Conservation (phyloP, 2,888 invertebrate species). For the Xanthorhoe spadicearia region DNA sequence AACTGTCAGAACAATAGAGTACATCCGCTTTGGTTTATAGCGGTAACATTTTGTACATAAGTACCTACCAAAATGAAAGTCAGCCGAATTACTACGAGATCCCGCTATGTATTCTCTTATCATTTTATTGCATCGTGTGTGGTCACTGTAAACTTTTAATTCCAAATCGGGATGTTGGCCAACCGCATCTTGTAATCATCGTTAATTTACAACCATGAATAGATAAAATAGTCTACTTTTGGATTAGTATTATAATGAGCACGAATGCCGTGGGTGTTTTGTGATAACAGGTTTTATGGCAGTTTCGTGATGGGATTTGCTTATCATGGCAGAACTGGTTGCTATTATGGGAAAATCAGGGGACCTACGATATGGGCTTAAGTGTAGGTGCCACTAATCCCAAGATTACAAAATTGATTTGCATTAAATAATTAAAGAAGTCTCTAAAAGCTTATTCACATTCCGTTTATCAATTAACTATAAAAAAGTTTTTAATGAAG, state of each 20-base stretch:
- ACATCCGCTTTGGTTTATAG: neutral
- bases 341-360: slow-evolving; percentile 25
- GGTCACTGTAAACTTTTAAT: slow-evolving; percentile 58
- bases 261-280: slow-evolving; percentile 49
- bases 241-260: slow-evolving; percentile 64
- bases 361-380: slow-evolving; percentile 4
- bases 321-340: slow-evolving; percentile 39
- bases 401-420: slow-evolving; percentile 19
- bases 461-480: neutral
- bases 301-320: slow-evolving; percentile 46
- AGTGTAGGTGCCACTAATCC: slow-evolving; percentile 8
- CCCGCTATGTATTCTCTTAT: no score
- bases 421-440: neutral
- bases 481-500: no score
- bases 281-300: slow-evolving; percentile 54
- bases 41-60: neutral
- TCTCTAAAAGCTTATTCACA: neutral
- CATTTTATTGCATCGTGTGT: slow-evolving; percentile 61
- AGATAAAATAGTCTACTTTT: slow-evolving; percentile 62
- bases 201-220: slow-evolving; percentile 65
- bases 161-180: slow-evolving; percentile 62
- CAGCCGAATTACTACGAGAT: no score
- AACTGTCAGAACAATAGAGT: neutral
- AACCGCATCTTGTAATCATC: slow-evolving; percentile 56
- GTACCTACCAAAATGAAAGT: no score